Percentiles rank a stretch among this genome's conserved stretches.
These are phyloP conservation scores for Ispidina lecontei DNA, from an alignment of 2,797 vertebrate species.

Conservation along the genomic window DNA sequence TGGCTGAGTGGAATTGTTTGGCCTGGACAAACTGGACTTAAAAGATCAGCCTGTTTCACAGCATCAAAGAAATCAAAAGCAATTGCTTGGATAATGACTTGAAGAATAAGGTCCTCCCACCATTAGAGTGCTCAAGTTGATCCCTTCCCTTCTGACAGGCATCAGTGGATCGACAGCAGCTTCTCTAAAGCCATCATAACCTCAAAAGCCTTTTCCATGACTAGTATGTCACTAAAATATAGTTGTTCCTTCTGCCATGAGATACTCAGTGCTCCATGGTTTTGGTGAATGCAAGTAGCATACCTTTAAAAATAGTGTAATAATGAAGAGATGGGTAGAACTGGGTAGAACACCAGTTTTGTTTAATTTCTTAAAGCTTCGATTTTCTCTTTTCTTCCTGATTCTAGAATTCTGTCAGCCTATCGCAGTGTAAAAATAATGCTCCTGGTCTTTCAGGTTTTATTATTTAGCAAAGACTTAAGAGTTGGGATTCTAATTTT, in stretches of 20 bases:
- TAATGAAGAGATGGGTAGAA: neutral
- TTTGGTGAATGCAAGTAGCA: neutral
- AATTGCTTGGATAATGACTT: neutral
- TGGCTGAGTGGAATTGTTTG: neutral
- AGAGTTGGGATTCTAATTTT: neutral
- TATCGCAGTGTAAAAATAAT: neutral
- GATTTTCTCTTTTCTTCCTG: neutral
- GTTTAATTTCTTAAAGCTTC: constrained; percentile 3
- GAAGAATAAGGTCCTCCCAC: neutral
- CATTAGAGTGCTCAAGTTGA: neutral
- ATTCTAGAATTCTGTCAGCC: neutral
- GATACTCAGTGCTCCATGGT: neutral
- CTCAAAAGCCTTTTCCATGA: neutral
- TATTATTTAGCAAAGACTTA: constrained; percentile 26
- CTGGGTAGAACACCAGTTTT: neutral
- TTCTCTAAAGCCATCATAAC: neutral
- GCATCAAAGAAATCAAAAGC: neutral
- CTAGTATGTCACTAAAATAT: neutral
- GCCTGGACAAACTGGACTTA: neutral
- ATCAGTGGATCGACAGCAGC: neutral
- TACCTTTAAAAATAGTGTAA: neutral
- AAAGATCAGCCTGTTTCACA: neutral
- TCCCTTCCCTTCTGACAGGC: neutral
- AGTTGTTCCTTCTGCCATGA: neutral
- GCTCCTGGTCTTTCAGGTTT: neutral